phyloP scores from a whole-genome alignment of 2,797 vertebrate genomes.

The Paratrypauchen microcephalus region DNA sequence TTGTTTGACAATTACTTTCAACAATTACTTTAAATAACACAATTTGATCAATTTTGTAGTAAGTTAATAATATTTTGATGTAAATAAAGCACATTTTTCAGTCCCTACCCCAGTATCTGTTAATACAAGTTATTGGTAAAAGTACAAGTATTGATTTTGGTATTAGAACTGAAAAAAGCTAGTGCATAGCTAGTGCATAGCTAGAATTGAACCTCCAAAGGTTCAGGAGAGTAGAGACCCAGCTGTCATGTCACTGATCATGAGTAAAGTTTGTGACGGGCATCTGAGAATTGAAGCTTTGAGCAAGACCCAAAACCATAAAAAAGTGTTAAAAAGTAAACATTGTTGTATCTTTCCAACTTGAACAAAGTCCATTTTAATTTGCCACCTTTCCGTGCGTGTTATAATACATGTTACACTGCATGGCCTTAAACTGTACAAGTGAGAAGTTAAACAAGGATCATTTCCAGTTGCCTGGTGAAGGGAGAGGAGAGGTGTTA shows the following conservation, averaged over 20 bases:
- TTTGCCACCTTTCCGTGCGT: constrained; percentile 20
- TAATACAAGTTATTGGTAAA: too few relatives aligned
- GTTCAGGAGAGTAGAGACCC: not conserved
- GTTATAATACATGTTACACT: constrained; percentile 20
- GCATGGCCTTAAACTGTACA: constrained; percentile 11
- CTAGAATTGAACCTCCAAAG: too few relatives aligned
- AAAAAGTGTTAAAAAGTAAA: not conserved
- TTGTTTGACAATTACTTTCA: too few relatives aligned
- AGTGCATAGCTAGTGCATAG: too few relatives aligned
- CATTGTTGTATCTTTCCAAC: not conserved
- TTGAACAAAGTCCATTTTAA: not conserved
- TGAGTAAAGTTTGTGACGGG: not conserved
- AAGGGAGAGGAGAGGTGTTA: constrained; percentile 1
- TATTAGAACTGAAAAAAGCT: too few relatives aligned
- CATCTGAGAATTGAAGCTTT: not conserved
- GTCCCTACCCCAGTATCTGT: too few relatives aligned
- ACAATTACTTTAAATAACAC: too few relatives aligned
- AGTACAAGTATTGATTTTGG: too few relatives aligned
- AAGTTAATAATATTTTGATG: too few relatives aligned
- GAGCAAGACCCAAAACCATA: too few relatives aligned
- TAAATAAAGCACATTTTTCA: too few relatives aligned
- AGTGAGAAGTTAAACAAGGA: constrained; percentile 29
- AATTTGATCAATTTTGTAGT: too few relatives aligned
- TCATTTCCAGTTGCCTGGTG: constrained; percentile 3
- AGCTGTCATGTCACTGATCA: not conserved